Percentiles rank a stretch among this genome's conserved stretches.
phyloP scores from a whole-genome alignment of 2,797 vertebrate species.

The Galaxias olidus region DNA sequence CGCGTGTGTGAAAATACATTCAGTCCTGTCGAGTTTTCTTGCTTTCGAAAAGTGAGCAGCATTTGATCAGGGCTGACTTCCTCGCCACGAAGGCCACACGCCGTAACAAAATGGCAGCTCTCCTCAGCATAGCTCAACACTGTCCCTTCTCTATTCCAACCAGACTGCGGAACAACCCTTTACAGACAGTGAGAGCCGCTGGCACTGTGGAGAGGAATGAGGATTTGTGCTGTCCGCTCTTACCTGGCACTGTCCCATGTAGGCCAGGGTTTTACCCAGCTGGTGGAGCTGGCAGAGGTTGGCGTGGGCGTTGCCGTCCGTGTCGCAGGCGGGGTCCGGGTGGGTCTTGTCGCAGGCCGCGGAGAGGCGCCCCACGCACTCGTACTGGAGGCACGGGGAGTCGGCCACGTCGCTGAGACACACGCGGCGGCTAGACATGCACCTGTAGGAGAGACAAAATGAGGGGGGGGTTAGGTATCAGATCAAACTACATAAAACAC shows the following conservation, averaged over 20 bases:
- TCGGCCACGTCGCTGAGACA: constrained; percentile 87
- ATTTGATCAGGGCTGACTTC: too few relatives aligned
- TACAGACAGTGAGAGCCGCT: too few relatives aligned
- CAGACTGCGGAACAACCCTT: too few relatives aligned
- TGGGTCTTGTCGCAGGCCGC: constrained; percentile 80
- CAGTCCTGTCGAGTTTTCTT: too few relatives aligned
- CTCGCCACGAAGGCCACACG: too few relatives aligned
- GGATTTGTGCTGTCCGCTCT: constrained; percentile 4
- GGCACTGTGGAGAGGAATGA: too few relatives aligned
- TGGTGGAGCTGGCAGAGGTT: constrained; percentile 88
- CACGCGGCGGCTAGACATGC: constrained; percentile 85
- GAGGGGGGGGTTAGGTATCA: not conserved
- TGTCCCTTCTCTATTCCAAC: too few relatives aligned
- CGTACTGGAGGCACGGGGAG: constrained; percentile 84
- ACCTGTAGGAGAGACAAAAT: constrained; percentile 69
- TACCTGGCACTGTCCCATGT: constrained; percentile 95
- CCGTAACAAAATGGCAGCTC: too few relatives aligned
- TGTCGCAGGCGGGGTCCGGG: constrained; percentile 89
- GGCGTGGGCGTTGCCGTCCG: constrained; percentile 83
- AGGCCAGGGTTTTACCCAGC: constrained; percentile 87
- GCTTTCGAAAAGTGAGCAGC: too few relatives aligned
- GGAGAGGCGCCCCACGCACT: constrained; percentile 83
- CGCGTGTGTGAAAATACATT: too few relatives aligned
- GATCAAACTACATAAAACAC: not conserved
- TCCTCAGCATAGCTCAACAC: too few relatives aligned